Conservation (phyloP, 2,888 invertebrate genomes). For the Bruchidius siliquastri region DNA sequence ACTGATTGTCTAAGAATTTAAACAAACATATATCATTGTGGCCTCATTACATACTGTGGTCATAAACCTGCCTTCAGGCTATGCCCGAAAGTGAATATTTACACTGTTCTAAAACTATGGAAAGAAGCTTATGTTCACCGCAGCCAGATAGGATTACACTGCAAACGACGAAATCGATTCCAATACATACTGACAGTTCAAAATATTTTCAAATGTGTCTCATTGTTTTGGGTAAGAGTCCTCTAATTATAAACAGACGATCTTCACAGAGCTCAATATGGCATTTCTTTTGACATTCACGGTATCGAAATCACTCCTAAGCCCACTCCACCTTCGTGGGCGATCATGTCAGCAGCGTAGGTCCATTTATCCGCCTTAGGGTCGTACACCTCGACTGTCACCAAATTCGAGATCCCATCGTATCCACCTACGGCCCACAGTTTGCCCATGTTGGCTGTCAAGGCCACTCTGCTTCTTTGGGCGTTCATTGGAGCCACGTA, state of each 20-base stretch:
- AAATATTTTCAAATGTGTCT: too few relatives aligned
- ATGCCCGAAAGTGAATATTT: too few relatives aligned
- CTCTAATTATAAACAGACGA: neutral
- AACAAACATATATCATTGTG: too few relatives aligned
- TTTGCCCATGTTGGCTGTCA: slow-evolving; percentile 79
- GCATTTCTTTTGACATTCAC: slow-evolving; percentile 3
- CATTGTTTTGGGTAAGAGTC: too few relatives aligned
- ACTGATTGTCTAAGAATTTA: too few relatives aligned
- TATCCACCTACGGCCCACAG: slow-evolving; percentile 79
- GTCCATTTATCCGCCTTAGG: slow-evolving; percentile 68
- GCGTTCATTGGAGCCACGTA: slow-evolving; percentile 76
- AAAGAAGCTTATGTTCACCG: too few relatives aligned
- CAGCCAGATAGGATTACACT: too few relatives aligned
- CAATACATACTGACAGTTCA: too few relatives aligned
- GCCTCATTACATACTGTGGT: too few relatives aligned
- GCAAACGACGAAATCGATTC: too few relatives aligned
- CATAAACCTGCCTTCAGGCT: too few relatives aligned
- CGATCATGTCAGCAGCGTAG: slow-evolving; percentile 72
- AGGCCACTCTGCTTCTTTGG: slow-evolving; percentile 73
- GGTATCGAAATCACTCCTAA: slow-evolving; percentile 65
- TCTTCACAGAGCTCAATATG: neutral
- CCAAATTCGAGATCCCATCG: slow-evolving; percentile 74
- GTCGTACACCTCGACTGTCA: slow-evolving; percentile 81
- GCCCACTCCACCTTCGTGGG: slow-evolving; percentile 88
- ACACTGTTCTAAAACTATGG: too few relatives aligned